phyloP scores from a whole-genome alignment of 2,888 invertebrate species.

The Limnephilus auricula region DNA sequence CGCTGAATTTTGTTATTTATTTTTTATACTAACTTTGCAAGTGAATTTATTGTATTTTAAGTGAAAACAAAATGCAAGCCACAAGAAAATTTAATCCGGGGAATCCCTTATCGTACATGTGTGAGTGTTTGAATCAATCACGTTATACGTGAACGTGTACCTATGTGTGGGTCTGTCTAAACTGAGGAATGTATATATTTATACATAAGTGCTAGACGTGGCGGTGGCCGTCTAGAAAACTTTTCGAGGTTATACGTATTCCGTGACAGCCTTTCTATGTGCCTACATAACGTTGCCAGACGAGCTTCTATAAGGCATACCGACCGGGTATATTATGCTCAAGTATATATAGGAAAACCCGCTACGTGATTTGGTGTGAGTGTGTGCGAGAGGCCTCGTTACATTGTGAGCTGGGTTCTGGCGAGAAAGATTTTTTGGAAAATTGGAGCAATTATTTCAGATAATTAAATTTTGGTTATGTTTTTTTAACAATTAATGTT shows the following conservation, averaged over 20 bases:
- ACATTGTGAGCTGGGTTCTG: slow-evolving; percentile 9
- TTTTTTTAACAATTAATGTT: background rate
- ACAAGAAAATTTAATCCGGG: background rate
- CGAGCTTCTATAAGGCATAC: slow-evolving; percentile 3
- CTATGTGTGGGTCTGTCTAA: background rate
- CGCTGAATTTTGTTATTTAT: background rate
- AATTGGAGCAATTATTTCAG: slow-evolving; percentile 10
- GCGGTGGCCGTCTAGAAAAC: slow-evolving; percentile 60
- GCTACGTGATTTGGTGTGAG: background rate
- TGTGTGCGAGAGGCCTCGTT: background rate
- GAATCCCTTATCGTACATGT: background rate
- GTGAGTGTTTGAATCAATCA: background rate
- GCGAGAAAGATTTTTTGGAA: slow-evolving; percentile 4
- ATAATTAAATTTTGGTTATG: background rate
- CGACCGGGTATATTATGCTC: background rate
- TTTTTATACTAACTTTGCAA: background rate
- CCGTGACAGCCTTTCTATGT: slow-evolving; percentile 52
- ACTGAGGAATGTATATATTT: slow-evolving; percentile 42
- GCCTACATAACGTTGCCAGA: slow-evolving; percentile 5
- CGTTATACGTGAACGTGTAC: background rate
- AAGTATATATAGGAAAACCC: background rate
- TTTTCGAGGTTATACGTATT: slow-evolving; percentile 58
- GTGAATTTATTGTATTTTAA: background rate
- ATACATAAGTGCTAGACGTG: slow-evolving; percentile 55
- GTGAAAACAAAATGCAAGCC: background rate